A percentile compares a stretch with the other conserved stretches of the same genome.
phyloP scores from a whole-genome alignment of 2,113 vertebrate species.

The Mesitornis unicolor region DNA sequence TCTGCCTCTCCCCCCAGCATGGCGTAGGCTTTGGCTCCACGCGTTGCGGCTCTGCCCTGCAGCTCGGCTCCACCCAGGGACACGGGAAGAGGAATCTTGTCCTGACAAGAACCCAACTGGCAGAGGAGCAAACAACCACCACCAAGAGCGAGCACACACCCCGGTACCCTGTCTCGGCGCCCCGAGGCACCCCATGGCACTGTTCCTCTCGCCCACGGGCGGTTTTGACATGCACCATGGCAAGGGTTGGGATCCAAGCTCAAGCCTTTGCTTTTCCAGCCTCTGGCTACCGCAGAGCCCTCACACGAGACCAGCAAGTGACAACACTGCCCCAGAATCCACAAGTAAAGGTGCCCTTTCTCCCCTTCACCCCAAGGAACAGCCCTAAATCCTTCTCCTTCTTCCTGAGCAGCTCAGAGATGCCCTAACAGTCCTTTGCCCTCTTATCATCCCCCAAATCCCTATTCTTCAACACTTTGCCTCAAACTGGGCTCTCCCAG shows the following conservation, averaged over 20 bases:
- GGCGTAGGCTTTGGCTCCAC: background rate
- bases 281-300: background rate
- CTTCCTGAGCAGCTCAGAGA: background rate
- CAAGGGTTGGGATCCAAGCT: background rate
- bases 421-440: background rate
- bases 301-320: accelerated
- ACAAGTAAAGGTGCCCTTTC: background rate
- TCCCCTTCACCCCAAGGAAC: background rate
- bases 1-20: background rate
- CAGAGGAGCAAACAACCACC: background rate
- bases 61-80: background rate
- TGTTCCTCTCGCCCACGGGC: accelerated
- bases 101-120: background rate
- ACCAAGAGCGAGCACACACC: background rate
- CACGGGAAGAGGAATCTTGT: background rate
- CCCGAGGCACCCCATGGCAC: accelerated
- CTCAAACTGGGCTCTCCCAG: background rate
- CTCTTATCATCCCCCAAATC: background rate
- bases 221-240: accelerated
- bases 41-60: background rate
- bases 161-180: background rate
- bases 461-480: accelerated
- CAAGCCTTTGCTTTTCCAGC: background rate
- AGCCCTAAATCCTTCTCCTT: background rate
- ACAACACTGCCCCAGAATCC: background rate